A percentile compares a stretch with the other conserved stretches of the same genome.
Evolutionary conservation across 2,113 vertebrate genomes (phyloP).

Genomic region (Corydoras maculifer): DNA sequence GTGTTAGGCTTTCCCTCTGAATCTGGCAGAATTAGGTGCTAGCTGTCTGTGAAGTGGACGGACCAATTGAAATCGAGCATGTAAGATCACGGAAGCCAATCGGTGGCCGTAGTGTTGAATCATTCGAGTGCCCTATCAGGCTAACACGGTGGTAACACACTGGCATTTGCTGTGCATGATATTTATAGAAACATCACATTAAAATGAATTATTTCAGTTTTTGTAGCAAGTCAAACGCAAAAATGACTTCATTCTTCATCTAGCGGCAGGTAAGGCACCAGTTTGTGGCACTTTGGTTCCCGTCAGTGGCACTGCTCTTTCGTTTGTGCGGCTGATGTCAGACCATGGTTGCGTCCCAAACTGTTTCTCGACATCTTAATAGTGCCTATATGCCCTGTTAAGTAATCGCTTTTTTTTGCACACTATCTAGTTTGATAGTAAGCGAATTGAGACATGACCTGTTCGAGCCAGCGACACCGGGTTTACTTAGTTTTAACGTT

Average conservation of each 20-base stretch:
- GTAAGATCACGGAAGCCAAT: slow-evolving; percentile 45
- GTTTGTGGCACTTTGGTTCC: not conserved
- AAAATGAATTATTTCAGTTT: slow-evolving; percentile 51
- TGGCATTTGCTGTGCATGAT: slow-evolving; percentile 10
- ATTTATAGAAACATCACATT: slow-evolving; percentile 4
- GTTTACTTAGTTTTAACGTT: no score
- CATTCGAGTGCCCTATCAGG: not conserved
- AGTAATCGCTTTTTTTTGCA: no score
- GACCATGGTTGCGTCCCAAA: not conserved
- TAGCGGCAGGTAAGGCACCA: slow-evolving; percentile 65
- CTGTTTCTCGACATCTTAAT: no score
- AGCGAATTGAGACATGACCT: no score
- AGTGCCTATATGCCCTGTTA: no score
- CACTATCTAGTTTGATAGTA: no score
- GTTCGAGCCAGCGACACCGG: no score
- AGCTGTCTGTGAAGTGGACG: not conserved
- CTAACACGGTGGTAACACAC: not conserved
- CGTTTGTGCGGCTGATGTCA: not conserved
- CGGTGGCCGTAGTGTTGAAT: slow-evolving; percentile 40
- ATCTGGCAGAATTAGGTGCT: not conserved
- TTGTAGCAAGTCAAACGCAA: slow-evolving; percentile 34
- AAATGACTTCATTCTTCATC: slow-evolving; percentile 49
- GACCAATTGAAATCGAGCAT: slow-evolving; percentile 51
- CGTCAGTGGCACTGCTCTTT: not conserved
- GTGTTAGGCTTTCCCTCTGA: no score